Conservation (phyloP, 2,888 invertebrate genomes). For the Drosophila testacea region DNA sequence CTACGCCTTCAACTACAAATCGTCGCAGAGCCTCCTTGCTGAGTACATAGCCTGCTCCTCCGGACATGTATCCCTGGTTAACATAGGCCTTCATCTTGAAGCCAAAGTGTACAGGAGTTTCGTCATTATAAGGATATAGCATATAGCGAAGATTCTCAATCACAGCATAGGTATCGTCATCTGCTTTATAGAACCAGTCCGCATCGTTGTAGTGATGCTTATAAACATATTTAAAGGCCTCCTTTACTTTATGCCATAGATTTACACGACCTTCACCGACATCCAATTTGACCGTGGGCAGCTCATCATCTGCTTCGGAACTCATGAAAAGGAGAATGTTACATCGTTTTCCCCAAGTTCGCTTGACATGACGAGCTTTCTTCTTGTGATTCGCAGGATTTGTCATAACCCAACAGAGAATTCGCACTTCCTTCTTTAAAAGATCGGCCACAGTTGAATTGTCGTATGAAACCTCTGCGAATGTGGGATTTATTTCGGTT, state of each 20-base stretch:
- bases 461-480: no score
- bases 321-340: slow-evolving; percentile 96
- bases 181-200: slow-evolving; percentile 99
- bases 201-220: slow-evolving; percentile 93
- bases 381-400: slow-evolving; percentile 94
- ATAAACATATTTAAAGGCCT: slow-evolving; percentile 95
- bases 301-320: slow-evolving; percentile 88
- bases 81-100: slow-evolving; percentile 93
- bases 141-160: slow-evolving; percentile 97
- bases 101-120: slow-evolving; percentile 94
- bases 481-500: no score
- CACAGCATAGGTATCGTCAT: slow-evolving; percentile 98
- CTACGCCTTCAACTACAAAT: slow-evolving; percentile 91
- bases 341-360: slow-evolving; percentile 97
- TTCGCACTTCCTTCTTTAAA: slow-evolving; percentile 88
- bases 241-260: slow-evolving; percentile 99
- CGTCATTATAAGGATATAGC: slow-evolving; percentile 90
- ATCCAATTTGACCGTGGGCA: slow-evolving; percentile 87
- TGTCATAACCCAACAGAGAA: slow-evolving; percentile 99
- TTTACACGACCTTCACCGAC: slow-evolving; percentile 94
- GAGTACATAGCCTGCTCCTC: slow-evolving; percentile 97
- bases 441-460: no score
- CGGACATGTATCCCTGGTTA: slow-evolving; percentile 94
- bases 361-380: slow-evolving; percentile 96
- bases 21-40: slow-evolving; percentile 92